Percentiles rank a stretch among this genome's conserved stretches.
Conservation (phyloP, 2,888 invertebrate species). For the Lysandra bellargus region DNA sequence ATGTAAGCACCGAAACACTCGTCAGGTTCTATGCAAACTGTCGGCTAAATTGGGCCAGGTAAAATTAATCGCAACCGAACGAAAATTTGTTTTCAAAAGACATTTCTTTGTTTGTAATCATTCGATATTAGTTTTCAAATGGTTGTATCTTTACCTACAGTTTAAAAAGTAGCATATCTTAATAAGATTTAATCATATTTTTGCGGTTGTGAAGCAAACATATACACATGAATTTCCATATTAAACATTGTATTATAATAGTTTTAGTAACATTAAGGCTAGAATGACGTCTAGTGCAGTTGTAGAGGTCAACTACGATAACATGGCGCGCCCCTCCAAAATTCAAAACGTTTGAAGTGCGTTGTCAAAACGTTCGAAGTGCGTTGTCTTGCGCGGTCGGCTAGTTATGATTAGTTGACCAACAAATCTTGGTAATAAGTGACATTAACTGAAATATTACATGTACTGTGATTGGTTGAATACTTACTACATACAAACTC, state of each 20-base stretch:
- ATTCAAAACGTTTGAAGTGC: too few relatives aligned
- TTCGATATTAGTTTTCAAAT: background rate
- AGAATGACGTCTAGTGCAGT: background rate
- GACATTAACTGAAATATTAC: too few relatives aligned
- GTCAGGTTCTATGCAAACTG: background rate
- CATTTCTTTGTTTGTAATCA: background rate
- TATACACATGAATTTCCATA: background rate
- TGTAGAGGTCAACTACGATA: background rate
- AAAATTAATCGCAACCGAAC: background rate
- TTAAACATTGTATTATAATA: conserved; percentile 28
- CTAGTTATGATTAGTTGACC: too few relatives aligned
- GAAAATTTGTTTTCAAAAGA: conserved; percentile 1
- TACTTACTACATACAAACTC: too few relatives aligned
- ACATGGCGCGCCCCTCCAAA: too few relatives aligned
- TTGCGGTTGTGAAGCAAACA: conserved; percentile 26
- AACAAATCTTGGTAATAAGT: too few relatives aligned
- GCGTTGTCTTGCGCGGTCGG: too few relatives aligned
- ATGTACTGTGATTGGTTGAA: too few relatives aligned
- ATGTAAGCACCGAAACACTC: conserved; percentile 22
- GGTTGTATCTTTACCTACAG: background rate
- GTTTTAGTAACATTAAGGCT: conserved; percentile 12
- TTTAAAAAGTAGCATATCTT: background rate
- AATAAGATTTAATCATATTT: background rate
- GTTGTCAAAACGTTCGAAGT: too few relatives aligned
- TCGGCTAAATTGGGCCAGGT: background rate